Conservation (phyloP, 2,888 invertebrate genomes). For the Polyploca ridens region DNA sequence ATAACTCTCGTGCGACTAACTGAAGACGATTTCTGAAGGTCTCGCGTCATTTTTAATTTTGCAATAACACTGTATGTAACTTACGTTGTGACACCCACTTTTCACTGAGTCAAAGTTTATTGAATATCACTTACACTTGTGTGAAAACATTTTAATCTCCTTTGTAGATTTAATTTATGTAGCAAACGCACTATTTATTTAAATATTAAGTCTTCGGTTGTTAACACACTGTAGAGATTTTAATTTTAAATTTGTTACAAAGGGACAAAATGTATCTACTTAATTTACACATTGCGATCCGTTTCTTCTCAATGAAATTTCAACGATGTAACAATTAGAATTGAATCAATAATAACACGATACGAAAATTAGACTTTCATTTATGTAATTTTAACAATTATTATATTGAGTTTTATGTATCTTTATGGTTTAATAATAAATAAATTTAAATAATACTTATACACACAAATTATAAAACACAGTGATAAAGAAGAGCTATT, state of each 20-base stretch:
- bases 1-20: background rate
- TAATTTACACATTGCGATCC: background rate
- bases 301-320: background rate
- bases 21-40: background rate
- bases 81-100: background rate
- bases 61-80: background rate
- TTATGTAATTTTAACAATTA: too few relatives aligned
- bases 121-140: background rate
- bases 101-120: background rate
- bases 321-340: background rate
- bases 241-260: background rate
- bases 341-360: background rate
- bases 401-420: too few relatives aligned
- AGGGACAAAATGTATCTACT: background rate
- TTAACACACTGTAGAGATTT: slow-evolving; percentile 1
- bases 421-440: too few relatives aligned
- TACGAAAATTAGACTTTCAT: too few relatives aligned
- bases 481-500: too few relatives aligned
- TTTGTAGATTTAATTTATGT: background rate
- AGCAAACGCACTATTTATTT: background rate
- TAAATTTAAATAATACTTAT: too few relatives aligned
- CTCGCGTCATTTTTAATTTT: background rate
- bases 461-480: too few relatives aligned
- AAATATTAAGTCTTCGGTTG: background rate
- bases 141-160: background rate